Conservation (phyloP, 2,797 vertebrate genomes). For the Anguilla megastoma region DNA sequence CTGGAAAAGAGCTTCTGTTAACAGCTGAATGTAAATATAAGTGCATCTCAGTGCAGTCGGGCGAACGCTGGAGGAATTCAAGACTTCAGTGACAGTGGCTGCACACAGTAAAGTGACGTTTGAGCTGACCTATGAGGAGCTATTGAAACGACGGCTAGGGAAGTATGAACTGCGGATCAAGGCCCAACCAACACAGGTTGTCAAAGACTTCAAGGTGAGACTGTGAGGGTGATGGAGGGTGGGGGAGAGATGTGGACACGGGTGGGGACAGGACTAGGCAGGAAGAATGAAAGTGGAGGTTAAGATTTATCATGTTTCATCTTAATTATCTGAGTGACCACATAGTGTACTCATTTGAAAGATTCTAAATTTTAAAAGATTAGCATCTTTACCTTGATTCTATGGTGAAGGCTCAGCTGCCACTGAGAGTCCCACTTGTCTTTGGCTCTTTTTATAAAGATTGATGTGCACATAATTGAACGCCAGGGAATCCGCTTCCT, state of each 20-base stretch:
- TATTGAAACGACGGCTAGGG: conserved; percentile 79
- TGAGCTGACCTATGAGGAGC: conserved; percentile 84
- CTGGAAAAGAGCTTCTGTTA: too few species aligned
- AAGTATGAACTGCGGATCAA: conserved; percentile 81
- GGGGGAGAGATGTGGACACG: neutral
- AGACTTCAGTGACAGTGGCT: conserved; percentile 80
- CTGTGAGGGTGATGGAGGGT: neutral
- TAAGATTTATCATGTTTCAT: neutral
- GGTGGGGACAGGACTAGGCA: neutral
- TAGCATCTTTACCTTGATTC: neutral
- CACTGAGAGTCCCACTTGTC: neutral
- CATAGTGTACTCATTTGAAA: neutral
- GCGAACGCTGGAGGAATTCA: conserved; percentile 81
- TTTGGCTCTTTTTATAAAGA: conserved; percentile 49
- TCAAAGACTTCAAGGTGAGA: conserved; percentile 83
- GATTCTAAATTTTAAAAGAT: neutral
- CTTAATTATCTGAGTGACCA: neutral
- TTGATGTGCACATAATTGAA: conserved; percentile 72
- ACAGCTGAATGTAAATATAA: too few species aligned
- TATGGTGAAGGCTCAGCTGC: neutral
- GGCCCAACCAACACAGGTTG: conserved; percentile 80
- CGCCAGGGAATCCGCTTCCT: conserved; percentile 62
- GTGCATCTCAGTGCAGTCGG: conserved; percentile 65
- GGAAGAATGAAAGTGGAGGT: neutral
- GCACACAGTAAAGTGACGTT: conserved; percentile 75